A percentile compares a stretch with the other conserved stretches of the same genome.
phyloP scores from a whole-genome alignment of 2,797 vertebrate species.

The Dryobates pubescens region DNA sequence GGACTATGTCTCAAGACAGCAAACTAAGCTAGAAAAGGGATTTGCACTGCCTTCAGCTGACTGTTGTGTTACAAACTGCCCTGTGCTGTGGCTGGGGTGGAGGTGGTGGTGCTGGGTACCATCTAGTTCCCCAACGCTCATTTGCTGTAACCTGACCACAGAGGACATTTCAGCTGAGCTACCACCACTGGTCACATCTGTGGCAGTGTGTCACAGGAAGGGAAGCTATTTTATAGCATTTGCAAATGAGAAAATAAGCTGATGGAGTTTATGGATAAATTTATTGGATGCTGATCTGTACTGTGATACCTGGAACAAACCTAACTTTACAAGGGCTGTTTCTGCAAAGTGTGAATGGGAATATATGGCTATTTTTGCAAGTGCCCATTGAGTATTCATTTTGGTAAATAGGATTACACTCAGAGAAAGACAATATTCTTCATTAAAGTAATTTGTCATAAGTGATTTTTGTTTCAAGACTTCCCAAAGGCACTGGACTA shows the following conservation, averaged over 20 bases:
- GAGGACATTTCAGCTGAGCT: not conserved
- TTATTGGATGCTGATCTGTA: not conserved
- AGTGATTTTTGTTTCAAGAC: not conserved
- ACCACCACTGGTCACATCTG: not conserved
- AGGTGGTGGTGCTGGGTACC: accelerated
- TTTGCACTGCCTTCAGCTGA: not conserved
- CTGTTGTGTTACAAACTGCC: accelerated
- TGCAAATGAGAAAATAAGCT: not conserved
- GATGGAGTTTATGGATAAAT: not conserved
- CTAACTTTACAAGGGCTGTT: not conserved
- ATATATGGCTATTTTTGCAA: not conserved
- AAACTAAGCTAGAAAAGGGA: not conserved
- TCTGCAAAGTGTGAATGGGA: not conserved
- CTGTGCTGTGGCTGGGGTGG: accelerated
- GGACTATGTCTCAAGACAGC: not conserved
- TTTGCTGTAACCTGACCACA: not conserved
- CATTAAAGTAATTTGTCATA: not conserved
- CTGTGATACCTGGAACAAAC: not conserved
- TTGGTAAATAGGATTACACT: not conserved
- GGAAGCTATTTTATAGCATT: not conserved
- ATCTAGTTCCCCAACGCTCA: accelerated
- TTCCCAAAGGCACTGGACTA: not conserved
- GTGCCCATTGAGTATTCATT: not conserved
- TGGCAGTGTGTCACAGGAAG: not conserved
- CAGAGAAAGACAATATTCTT: not conserved